phyloP scores from a whole-genome alignment of 2,888 invertebrate species.

The Omphaloscelis lunosa region DNA sequence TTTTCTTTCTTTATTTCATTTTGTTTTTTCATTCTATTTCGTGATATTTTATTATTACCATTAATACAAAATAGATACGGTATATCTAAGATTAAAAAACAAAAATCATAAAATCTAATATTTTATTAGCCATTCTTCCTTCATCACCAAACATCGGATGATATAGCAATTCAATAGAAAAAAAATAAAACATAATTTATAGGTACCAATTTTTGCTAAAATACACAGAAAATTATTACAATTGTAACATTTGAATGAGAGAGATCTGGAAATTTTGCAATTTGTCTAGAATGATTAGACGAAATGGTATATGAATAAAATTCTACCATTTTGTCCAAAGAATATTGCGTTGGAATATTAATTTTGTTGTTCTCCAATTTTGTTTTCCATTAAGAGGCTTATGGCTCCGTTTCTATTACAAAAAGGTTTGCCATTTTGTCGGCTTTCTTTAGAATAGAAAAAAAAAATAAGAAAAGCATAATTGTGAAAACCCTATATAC shows the following conservation, averaged over 20 bases:
- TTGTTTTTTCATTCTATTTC: too few relatives aligned
- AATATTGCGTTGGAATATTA: neutral
- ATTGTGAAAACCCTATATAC: neutral
- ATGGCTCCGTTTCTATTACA: neutral
- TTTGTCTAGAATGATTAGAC: neutral
- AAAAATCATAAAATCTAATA: too few relatives aligned
- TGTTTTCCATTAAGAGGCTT: conserved; percentile 23
- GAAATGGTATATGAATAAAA: neutral
- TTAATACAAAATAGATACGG: too few relatives aligned
- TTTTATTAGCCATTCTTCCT: too few relatives aligned
- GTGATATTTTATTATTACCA: too few relatives aligned
- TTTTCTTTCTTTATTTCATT: too few relatives aligned
- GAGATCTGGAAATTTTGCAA: neutral
- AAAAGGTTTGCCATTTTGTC: conserved; percentile 3
- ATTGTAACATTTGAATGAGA: conserved; percentile 5
- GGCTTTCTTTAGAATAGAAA: neutral
- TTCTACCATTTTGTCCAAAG: neutral
- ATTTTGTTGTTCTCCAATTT: neutral
- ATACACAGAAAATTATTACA: neutral
- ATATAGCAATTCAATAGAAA: neutral
- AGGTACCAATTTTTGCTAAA: neutral
- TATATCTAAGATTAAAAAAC: too few relatives aligned
- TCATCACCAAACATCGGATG: too few relatives aligned
- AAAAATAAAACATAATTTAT: too few relatives aligned
- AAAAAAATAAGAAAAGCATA: neutral